Evolutionary conservation across 2,113 vertebrate genomes (phyloP), one percentile per base, ranked within the genome.

Genomic region (Acrocephalus arundinaceus): DNA sequence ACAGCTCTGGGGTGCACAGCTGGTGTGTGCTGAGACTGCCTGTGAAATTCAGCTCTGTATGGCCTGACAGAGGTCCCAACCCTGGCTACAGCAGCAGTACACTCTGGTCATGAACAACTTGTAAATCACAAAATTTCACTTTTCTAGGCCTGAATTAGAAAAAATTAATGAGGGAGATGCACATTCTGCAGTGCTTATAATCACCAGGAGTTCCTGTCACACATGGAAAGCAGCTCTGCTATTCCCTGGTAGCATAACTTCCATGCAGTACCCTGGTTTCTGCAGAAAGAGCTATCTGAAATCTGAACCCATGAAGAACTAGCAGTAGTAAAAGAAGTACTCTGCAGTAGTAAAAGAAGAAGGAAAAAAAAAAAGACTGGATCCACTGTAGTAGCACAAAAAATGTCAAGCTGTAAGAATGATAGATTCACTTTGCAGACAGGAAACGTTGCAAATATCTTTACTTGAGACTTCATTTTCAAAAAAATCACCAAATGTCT

Each of bases 1-100:
- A 3, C 59, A 55, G 55, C 59, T 90, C 51, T 19, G 62, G 55
- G 45, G 57, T 84, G n/a, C 33, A 13, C 0, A 2, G 76, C 48
- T 11, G 2, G 7, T 35, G 48, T 27, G 61, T 63, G 59, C 83
- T 65, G 2, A 2, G 3, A 37, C 41, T 41, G 67, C 63, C 21
- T 4, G 0, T 23, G 83, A 27, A 48, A 23, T 24, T 28, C 43
- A 27, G 54, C 28, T 45, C 41, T 7, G 1, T 7, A 2, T 33
- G 25, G 35, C 70, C 67, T 41, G 24, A 25, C 2, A 25, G 30
- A 43, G 46, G 15, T 61, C 72, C 68, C 66, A 63, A 30, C 19
- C 48, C 67, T 57, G 45, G 39, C 48, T 65, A 30, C 4, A 15
- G 46, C 27, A 41, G 17, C 3, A 9, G 48, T 79, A 28, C 4